These are phyloP conservation scores for Caenorhabditis wallacei DNA, from an alignment of 2,888 invertebrate genomes.

Conservation along the genomic window DNA sequence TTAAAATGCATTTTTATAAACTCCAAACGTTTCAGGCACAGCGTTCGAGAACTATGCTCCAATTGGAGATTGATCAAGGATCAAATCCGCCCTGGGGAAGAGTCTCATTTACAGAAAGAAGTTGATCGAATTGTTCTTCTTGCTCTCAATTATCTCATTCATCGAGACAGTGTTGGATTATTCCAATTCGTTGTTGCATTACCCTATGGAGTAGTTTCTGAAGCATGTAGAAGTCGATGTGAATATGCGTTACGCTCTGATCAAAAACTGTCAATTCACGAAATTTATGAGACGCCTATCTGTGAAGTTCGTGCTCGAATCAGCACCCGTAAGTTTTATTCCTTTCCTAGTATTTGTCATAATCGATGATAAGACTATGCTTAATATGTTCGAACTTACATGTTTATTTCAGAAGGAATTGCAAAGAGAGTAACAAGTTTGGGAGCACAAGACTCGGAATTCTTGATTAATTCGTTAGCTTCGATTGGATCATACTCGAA, in stretches of 20 bases:
- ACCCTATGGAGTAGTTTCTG: constrained; percentile 79
- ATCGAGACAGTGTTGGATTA: constrained; percentile 78
- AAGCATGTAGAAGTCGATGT: constrained; percentile 77
- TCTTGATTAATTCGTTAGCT: constrained; percentile 73
- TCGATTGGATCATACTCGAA: constrained; percentile 68
- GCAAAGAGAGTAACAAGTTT: constrained; percentile 47
- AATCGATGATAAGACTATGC: too few species aligned
- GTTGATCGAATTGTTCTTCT: constrained; percentile 79
- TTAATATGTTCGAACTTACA: too few species aligned
- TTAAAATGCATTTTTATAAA: neutral
- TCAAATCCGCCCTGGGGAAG: constrained; percentile 54
- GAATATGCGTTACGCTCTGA: constrained; percentile 75
- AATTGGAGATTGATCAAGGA: constrained; percentile 75
- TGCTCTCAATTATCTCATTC: constrained; percentile 76
- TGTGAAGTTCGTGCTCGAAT: constrained; percentile 58
- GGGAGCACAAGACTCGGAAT: constrained; percentile 69
- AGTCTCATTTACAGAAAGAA: constrained; percentile 77
- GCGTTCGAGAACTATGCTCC: constrained; percentile 76
- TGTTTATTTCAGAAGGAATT: constrained; percentile 40
- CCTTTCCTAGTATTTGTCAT: neutral
- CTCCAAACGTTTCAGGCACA: constrained; percentile 65
- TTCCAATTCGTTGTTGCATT: constrained; percentile 82
- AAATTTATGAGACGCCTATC: constrained; percentile 67
- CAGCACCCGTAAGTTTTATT: constrained; percentile 42
- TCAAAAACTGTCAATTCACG: constrained; percentile 61